Evolutionary conservation across 2,113 vertebrate genomes (phyloP), one percentile per base, ranked within the genome.

Genomic region (Pseudolaguvia tuberculata): DNA sequence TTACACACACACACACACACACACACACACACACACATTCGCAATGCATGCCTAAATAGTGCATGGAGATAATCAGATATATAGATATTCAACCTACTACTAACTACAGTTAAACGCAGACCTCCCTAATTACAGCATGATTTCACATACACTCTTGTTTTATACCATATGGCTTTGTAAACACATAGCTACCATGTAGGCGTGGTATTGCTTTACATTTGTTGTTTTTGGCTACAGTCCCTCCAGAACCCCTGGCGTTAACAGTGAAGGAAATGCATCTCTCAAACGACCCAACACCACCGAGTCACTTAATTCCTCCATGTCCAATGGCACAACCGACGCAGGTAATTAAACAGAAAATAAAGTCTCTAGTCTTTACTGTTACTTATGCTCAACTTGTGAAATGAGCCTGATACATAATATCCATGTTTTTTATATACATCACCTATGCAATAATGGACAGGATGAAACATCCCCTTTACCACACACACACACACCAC

Each of bases 291-390:
- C 96, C 0, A 92, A 96, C 81, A 98, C 97, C 79, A 94, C 94
- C 0, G 97, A 98, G 65, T 98, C 97, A 47, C 90, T 98, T 81
- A 94, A 94, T 84, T 98, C 97, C 14, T 95, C 95, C 75, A 93
- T 99, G 91, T 99, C 96, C 78, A 99, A 98, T 62, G 97, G 97
- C 79, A 97, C 95, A 82, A 98, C 94, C 5, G 95, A 98, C 77
- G 91, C 96, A 84, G 95, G 97, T 98, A 79, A 61, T 57, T 20
- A 42, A 39, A 48, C 69, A 31, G n/a, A n/a, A n/a, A n/a, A n/a
- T 8, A 47, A 12, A 50, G 1, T 50, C 27, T 50, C 50, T 17
- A 5, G 8, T 27, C n/a, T n/a, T n/a, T n/a, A 18, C 15, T 13
- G 12, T 25, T 48, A 27, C 0, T 66, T 1, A 48, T 8, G 13